A percentile compares a stretch with the other conserved stretches of the same genome.
These are phyloP conservation scores for Neodiprion lecontei DNA, from an alignment of 1,140 invertebrate genomes.

Conservation along the genomic window DNA sequence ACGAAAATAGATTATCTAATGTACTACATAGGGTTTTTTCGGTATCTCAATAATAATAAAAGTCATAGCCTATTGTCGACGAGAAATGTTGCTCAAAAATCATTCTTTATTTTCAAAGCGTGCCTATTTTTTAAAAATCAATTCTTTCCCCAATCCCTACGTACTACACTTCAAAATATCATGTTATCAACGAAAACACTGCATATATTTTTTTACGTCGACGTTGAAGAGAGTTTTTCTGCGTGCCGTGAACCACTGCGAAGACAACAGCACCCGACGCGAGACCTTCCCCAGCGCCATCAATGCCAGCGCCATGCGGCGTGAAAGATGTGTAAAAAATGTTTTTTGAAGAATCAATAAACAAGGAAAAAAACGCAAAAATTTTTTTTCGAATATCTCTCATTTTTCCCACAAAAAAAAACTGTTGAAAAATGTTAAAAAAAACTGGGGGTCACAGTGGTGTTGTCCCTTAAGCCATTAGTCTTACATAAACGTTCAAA, in stretches of 20 bases:
- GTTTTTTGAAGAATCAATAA: constrained; percentile 16
- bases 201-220: not conserved
- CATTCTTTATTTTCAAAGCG: constrained; percentile 9
- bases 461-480: too few relatives aligned
- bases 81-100: constrained; percentile 1
- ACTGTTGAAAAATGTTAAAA: too few relatives aligned
- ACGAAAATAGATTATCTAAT: too few relatives aligned
- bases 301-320: too few relatives aligned
- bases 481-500: too few relatives aligned
- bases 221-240: constrained; percentile 21
- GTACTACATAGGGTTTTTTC: too few relatives aligned
- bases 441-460: too few relatives aligned
- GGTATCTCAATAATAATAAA: too few relatives aligned
- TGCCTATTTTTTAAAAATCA: constrained; percentile 22
- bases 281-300: constrained; percentile 19
- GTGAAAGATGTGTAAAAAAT: not conserved
- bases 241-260: constrained; percentile 21
- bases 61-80: constrained; percentile 12
- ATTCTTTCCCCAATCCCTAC: constrained; percentile 17
- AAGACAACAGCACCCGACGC: constrained; percentile 20
- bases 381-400: too few relatives aligned
- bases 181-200: constrained; percentile 23
- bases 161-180: constrained; percentile 19
- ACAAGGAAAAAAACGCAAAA: constrained; percentile 12
- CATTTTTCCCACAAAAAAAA: too few relatives aligned